These are phyloP conservation scores for Aphyosemion australe DNA, from an alignment of 2,113 vertebrate genomes.

Conservation along the genomic window DNA sequence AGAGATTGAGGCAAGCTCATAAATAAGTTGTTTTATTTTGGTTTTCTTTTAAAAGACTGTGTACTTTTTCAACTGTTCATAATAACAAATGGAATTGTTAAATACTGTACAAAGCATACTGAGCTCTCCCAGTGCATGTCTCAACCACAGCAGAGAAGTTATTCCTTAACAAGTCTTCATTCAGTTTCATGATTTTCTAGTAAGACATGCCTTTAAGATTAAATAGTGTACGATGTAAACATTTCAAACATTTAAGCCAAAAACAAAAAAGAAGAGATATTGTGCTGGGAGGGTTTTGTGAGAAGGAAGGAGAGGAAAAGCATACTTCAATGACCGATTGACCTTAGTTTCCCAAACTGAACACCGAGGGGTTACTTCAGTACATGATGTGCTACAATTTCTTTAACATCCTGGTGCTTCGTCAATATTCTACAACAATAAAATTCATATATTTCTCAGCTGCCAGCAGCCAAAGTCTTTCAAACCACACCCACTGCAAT, in stretches of 20 bases:
- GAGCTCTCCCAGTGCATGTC: conserved; percentile 92
- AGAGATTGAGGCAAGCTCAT: conserved; percentile 76
- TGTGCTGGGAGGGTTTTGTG: conserved; percentile 59
- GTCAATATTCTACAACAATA: conserved; percentile 74
- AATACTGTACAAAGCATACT: conserved; percentile 94
- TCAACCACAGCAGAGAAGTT: conserved; percentile 85
- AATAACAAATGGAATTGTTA: conserved; percentile 88
- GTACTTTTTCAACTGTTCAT: conserved; percentile 85
- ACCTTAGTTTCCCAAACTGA: conserved; percentile 69
- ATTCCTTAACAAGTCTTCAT: conserved; percentile 74
- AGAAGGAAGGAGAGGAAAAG: conserved; percentile 50
- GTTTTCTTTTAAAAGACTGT: conserved; percentile 82
- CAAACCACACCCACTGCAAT: conserved; percentile 82
- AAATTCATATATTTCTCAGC: conserved; percentile 70
- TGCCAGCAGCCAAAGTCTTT: conserved; percentile 81
- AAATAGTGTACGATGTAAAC: conserved; percentile 94
- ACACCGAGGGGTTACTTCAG: conserved; percentile 68
- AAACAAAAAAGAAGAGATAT: conserved; percentile 64
- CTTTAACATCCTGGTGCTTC: conserved; percentile 60
- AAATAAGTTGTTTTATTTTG: conserved; percentile 97
- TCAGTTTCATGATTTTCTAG: conserved; percentile 62
- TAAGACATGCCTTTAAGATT: conserved; percentile 85
- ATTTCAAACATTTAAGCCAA: conserved; percentile 76
- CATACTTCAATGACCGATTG: conserved; percentile 71
- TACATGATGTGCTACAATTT: conserved; percentile 77